Evolutionary conservation across 2,113 vertebrate species (phyloP).

Genomic region (Neotragus moschatus): DNA sequence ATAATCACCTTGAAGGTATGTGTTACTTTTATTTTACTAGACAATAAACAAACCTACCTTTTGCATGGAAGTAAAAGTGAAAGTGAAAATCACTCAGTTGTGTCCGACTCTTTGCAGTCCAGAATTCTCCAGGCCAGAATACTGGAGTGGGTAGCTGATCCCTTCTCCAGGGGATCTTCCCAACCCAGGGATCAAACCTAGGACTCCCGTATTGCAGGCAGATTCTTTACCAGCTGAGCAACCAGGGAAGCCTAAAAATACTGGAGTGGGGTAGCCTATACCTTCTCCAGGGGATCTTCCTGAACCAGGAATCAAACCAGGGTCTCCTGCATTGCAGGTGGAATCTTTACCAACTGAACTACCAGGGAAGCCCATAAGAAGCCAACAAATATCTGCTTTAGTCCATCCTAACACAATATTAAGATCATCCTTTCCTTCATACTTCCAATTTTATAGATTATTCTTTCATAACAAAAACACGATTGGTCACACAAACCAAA

Average conservation of each 20-base stretch:
- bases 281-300: background rate
- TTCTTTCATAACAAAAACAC: background rate
- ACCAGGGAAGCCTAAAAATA: background rate
- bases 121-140: background rate
- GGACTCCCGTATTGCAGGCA: fast-evolving
- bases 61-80: background rate
- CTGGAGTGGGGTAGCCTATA: background rate
- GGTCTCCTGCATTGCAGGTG: background rate
- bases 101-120: background rate
- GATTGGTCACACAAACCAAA: background rate
- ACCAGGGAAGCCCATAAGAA: background rate
- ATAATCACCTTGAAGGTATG: background rate
- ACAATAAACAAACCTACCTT: background rate
- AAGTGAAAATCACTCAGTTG: fast-evolving
- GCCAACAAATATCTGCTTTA: background rate
- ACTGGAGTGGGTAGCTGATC: background rate
- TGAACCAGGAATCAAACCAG: background rate
- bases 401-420: background rate
- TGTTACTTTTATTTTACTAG: background rate
- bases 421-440: background rate
- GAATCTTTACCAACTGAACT: background rate
- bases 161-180: background rate
- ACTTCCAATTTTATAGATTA: background rate
- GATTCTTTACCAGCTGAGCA: background rate
- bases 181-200: background rate